Conservation (phyloP, 2,888 invertebrate genomes). For the Aphodius granarius region DNA sequence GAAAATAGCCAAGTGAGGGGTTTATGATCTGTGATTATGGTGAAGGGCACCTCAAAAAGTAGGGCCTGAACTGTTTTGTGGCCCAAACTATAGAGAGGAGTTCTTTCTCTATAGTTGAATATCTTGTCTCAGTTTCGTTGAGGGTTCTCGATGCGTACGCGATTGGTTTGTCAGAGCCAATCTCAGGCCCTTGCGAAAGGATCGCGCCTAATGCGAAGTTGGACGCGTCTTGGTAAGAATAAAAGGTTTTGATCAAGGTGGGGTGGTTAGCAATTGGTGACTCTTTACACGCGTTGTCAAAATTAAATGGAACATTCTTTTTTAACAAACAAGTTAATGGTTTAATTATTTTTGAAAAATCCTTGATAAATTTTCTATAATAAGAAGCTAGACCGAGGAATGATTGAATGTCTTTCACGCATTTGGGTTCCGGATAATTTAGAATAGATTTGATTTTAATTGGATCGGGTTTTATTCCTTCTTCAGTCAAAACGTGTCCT, state of each 20-base stretch:
- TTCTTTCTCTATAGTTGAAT: conserved; percentile 17
- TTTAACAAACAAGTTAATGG: too few relatives aligned
- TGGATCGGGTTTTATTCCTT: too few relatives aligned
- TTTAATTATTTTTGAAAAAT: too few relatives aligned
- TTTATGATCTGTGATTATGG: conserved; percentile 10
- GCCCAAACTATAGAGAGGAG: conserved; percentile 14
- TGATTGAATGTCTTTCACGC: too few relatives aligned
- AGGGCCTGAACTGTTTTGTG: conserved; percentile 16
- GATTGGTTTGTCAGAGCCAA: neutral
- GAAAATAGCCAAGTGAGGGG: conserved; percentile 1
- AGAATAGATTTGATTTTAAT: too few relatives aligned
- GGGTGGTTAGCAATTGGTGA: too few relatives aligned
- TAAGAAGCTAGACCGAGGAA: too few relatives aligned
- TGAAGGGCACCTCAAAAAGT: conserved; percentile 4
- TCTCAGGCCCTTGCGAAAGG: neutral
- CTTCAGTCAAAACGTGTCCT: too few relatives aligned
- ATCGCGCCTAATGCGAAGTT: conserved; percentile 4
- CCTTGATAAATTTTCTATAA: too few relatives aligned
- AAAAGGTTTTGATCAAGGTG: neutral
- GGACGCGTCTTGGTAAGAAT: neutral
- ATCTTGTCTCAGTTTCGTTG: conserved; percentile 13
- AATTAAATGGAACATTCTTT: too few relatives aligned
- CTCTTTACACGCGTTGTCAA: too few relatives aligned
- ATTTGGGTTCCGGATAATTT: too few relatives aligned
- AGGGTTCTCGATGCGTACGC: conserved; percentile 14